These are phyloP conservation scores for Pseudolycoriella hygida DNA, from an alignment of 2,888 invertebrate genomes.

Conservation along the genomic window DNA sequence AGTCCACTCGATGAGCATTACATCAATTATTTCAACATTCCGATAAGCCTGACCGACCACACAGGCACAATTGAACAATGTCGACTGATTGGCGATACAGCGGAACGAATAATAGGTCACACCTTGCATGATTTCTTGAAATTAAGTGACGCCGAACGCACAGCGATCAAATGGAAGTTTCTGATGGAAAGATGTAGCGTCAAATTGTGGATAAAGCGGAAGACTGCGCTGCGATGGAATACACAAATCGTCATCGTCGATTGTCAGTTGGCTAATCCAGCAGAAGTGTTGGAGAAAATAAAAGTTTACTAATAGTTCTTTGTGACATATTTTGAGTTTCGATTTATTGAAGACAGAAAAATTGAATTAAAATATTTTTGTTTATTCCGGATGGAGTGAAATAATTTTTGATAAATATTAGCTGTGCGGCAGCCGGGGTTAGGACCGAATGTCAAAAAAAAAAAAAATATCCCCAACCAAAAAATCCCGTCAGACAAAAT, in stretches of 20 bases:
- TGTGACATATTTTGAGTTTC: too few species aligned
- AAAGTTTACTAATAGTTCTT: not conserved
- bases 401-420: too few species aligned
- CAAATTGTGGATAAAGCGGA: conserved; percentile 24
- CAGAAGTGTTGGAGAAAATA: not conserved
- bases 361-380: too few species aligned
- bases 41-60: conserved; percentile 45
- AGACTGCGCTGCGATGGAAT: conserved; percentile 7
- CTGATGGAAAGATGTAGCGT: conserved; percentile 45
- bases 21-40: conserved; percentile 35
- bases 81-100: conserved; percentile 35
- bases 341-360: too few species aligned
- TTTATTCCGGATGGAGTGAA: too few species aligned
- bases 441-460: too few species aligned
- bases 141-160: conserved; percentile 34
- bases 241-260: not conserved
- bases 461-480: too few species aligned
- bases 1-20: not conserved
- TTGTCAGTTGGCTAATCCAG: not conserved
- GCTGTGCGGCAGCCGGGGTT: too few species aligned
- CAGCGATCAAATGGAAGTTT: conserved; percentile 41
- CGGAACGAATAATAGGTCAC: conserved; percentile 39
- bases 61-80: conserved; percentile 44
- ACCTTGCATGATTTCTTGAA: conserved; percentile 33
- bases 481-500: too few species aligned